A percentile compares a stretch with the other conserved stretches of the same genome.
These are phyloP conservation scores for Callyntrura guangdongensis DNA, from an alignment of 2,888 invertebrate genomes.

Conservation along the genomic window DNA sequence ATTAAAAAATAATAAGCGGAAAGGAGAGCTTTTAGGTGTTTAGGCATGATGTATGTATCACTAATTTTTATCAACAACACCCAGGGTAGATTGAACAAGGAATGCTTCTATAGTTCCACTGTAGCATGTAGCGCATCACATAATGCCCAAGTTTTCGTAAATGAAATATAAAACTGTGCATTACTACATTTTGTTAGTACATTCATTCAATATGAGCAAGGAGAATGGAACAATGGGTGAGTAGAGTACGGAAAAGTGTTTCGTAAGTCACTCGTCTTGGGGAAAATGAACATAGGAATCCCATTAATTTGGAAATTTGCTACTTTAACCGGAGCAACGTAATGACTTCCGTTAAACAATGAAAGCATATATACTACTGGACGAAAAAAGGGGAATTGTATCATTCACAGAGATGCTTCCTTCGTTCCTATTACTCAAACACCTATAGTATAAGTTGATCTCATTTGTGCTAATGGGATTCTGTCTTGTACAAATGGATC, in stretches of 20 bases:
- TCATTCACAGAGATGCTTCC: background rate
- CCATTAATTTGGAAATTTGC: conserved; percentile 36
- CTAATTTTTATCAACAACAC: no score
- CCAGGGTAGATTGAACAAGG: no score
- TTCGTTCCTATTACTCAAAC: background rate
- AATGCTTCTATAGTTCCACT: no score
- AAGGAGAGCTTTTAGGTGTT: no score
- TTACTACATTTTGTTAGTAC: background rate
- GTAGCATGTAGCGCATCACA: background rate
- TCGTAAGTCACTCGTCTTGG: background rate
- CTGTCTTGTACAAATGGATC: background rate
- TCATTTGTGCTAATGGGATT: conserved; percentile 40
- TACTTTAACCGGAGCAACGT: conserved; percentile 19
- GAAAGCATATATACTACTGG: conserved; percentile 3
- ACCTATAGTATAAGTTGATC: background rate
- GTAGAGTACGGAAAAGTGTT: background rate
- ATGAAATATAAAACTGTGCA: background rate
- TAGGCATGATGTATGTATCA: no score
- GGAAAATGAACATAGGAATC: conserved; percentile 1
- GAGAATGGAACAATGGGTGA: background rate
- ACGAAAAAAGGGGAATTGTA: no score
- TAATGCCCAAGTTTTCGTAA: background rate
- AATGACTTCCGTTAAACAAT: conserved; percentile 39
- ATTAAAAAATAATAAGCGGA: no score
- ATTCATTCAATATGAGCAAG: background rate